phyloP scores from a whole-genome alignment of 2,888 invertebrate species.

The Apocheima hispidaria region DNA sequence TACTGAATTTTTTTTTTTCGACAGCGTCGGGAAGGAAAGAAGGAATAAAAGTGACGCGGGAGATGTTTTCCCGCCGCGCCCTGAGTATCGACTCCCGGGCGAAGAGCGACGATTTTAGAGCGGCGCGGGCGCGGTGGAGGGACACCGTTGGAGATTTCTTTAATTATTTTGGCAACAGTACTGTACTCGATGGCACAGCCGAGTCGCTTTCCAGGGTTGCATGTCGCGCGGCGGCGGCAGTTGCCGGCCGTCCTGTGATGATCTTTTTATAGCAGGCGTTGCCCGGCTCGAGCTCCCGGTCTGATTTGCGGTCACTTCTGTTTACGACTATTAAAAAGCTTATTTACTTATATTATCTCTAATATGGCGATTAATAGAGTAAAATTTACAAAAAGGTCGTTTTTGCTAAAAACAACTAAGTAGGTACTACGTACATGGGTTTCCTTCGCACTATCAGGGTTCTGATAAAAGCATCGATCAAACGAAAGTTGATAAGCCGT shows the following conservation, averaged over 20 bases:
- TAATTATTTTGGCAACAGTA: constrained; percentile 92
- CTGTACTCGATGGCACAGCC: constrained; percentile 85
- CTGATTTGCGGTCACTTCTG: constrained; percentile 64
- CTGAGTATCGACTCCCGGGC: constrained; percentile 86
- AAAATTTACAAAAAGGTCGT: neutral
- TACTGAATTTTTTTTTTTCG: constrained; percentile 82
- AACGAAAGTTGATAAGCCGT: constrained; percentile 16
- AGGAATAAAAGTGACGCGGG: constrained; percentile 86
- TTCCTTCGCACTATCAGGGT: neutral
- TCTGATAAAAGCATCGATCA: constrained; percentile 34
- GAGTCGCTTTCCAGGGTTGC: constrained; percentile 86
- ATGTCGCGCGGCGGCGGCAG: constrained; percentile 80
- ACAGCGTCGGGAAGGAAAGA: constrained; percentile 86
- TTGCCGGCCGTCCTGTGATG: constrained; percentile 79
- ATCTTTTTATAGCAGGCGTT: constrained; percentile 85
- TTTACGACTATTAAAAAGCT: constrained; percentile 63
- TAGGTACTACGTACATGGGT: neutral
- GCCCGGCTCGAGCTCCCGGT: constrained; percentile 81
- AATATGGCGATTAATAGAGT: neutral
- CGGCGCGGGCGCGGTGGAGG: constrained; percentile 88
- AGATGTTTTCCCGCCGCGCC: constrained; percentile 86
- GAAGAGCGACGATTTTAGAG: constrained; percentile 86
- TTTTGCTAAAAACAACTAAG: neutral
- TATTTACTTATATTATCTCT: constrained; percentile 45
- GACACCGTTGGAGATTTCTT: constrained; percentile 89